A percentile compares a stretch with the other conserved stretches of the same genome.
These are phyloP conservation scores for Buathra laborator DNA, from an alignment of 2,888 invertebrate genomes.

Conservation along the genomic window DNA sequence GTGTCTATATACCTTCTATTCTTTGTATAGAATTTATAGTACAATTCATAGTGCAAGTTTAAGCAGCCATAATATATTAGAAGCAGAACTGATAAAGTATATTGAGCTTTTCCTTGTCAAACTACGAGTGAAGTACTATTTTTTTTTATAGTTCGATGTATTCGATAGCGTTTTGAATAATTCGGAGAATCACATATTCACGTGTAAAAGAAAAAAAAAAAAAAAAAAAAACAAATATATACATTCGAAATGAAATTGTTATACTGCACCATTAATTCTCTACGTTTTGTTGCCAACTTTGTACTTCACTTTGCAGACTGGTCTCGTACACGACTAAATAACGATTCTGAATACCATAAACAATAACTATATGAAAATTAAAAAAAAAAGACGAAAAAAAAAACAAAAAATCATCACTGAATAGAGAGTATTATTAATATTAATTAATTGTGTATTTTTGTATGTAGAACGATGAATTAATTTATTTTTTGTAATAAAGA, in stretches of 20 bases:
- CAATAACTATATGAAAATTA: conserved; percentile 52
- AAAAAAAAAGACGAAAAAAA: neutral
- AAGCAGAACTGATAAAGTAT: conserved; percentile 74
- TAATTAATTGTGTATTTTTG: conserved; percentile 83
- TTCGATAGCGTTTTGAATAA: conserved; percentile 41
- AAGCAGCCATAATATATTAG: conserved; percentile 73
- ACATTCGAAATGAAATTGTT: conserved; percentile 24
- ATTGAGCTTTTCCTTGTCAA: conserved; percentile 68
- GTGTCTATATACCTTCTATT: conserved; percentile 67
- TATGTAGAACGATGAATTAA: conserved; percentile 82
- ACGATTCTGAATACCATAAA: conserved; percentile 62
- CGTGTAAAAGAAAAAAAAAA: neutral
- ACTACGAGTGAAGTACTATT: conserved; percentile 57
- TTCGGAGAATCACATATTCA: conserved; percentile 20
- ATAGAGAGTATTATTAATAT: conserved; percentile 83
- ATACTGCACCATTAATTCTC: conserved; percentile 48
- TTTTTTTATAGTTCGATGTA: conserved; percentile 40
- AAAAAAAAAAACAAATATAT: neutral
- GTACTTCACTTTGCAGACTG: conserved; percentile 60
- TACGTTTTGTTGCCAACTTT: conserved; percentile 45
- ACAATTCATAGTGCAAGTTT: conserved; percentile 70
- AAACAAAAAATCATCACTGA: conserved; percentile 78
- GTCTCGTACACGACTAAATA: conserved; percentile 63
- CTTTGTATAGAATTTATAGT: conserved; percentile 70
- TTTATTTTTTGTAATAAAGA: conserved; percentile 83